phyloP scores from a whole-genome alignment of 2,113 vertebrate genomes.

The Gopherus flavomarginatus region DNA sequence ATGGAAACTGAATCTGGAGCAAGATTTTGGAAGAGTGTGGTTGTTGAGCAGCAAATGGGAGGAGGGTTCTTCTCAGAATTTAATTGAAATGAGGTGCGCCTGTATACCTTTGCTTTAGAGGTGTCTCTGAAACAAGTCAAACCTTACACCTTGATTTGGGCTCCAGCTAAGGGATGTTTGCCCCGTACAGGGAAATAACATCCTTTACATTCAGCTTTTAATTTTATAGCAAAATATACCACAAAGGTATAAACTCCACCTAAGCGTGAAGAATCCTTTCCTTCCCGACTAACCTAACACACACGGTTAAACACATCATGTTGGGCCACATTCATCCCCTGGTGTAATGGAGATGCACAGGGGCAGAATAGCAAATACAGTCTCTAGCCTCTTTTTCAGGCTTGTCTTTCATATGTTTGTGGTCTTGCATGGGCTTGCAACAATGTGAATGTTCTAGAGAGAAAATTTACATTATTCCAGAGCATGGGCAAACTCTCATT shows the following conservation, averaged over 20 bases:
- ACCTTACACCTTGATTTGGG: background rate
- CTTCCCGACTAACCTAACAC: background rate
- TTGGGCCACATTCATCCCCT: background rate
- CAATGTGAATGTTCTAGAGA: background rate
- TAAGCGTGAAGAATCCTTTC: background rate
- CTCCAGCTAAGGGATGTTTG: background rate
- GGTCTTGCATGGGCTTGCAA: background rate
- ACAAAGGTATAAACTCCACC: background rate
- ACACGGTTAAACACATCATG: background rate
- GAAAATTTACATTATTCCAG: background rate
- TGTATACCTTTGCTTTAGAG: background rate
- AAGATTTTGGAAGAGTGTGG: background rate
- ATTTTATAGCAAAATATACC: background rate
- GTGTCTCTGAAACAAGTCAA: background rate
- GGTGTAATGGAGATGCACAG: fast-evolving
- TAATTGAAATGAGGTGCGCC: background rate
- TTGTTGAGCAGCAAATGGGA: background rate
- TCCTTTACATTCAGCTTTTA: background rate
- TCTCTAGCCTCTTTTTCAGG: background rate
- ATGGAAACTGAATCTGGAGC: background rate
- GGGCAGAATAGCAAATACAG: background rate
- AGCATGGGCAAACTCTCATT: background rate
- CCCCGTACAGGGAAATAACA: background rate
- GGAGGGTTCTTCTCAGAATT: background rate
- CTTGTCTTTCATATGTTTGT: background rate